Base-by-base conservation (phyloP, 2,888 invertebrate species). In the Polia nebulosa region DNA sequence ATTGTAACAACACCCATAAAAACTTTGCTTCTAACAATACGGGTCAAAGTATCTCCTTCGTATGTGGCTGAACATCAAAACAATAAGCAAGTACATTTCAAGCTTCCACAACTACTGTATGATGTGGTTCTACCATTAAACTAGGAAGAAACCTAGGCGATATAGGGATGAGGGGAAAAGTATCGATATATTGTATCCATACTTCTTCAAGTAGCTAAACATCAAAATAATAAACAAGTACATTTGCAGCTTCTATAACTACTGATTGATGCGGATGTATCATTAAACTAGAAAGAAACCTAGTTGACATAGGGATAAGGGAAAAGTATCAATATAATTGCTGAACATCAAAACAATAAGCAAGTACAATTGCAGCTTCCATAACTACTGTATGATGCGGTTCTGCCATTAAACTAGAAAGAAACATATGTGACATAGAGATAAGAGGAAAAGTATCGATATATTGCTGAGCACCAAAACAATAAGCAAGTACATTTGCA, bases 341-440 rank as follows among this genome's bases (percentile, higher is more conserved):
- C 22, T 51, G 52, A 53, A 66, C 64, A 81, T 55, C 60, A 72
- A 57, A 72, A 72, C 52, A 65, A 79, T 57, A 59, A 44, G 9
- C 63, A 75, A 58, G 62, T 55, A 68, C 53, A 68, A 68, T 72
- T 44, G 61, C 64, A 60, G 59, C 45, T 69, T 56, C 51, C 32
- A 36, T n/a, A 45, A 53, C 63, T 47, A 29, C 51, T 60, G 47
- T 63, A 66, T 76, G 67, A 77, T 71, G 59, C 44, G 63, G 62
- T 75, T 75, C 71, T 29, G 52, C 56, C 78, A 82, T 84, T 87
- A 87, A 81, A 83, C 81, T 81, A 85, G 80, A 82, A 82, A 76
- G 55, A 83, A 86, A 87, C 76, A 78, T 75, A 55, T 60, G 52
- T 60, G 66, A 72, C 78, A 45, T n/a, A 83, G 52, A 2, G 32